Evolutionary conservation across 2,888 invertebrate genomes (phyloP).

Genomic region (Pelosia muscerda): DNA sequence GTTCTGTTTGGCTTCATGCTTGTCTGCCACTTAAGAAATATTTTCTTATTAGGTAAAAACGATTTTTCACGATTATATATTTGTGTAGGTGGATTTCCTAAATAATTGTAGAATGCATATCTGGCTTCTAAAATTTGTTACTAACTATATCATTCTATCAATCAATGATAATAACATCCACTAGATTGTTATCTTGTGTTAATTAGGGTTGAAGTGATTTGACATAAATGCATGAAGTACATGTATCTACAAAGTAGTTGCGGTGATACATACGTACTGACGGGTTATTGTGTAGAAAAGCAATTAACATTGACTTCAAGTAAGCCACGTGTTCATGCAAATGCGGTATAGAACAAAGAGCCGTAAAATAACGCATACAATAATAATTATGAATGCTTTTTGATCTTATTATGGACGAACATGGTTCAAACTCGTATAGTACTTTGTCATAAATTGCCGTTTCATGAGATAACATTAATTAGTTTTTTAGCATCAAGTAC

Average conservation of each 20-base stretch:
- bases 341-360: slow-evolving; percentile 67
- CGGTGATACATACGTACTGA: slow-evolving; percentile 22
- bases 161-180: background rate
- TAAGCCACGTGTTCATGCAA: slow-evolving; percentile 64
- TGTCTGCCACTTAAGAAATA: too few relatives aligned
- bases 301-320: slow-evolving; percentile 57
- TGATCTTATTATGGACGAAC: slow-evolving; percentile 64
- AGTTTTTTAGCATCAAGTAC: slow-evolving; percentile 24
- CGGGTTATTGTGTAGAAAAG: slow-evolving; percentile 56
- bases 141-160: background rate
- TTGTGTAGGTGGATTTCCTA: background rate
- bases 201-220: background rate
- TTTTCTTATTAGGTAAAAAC: background rate
- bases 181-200: background rate
- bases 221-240: background rate
- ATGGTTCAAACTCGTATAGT: slow-evolving; percentile 53
- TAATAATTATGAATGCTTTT: slow-evolving; percentile 57
- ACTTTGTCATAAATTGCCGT: slow-evolving; percentile 35
- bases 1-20: too few relatives aligned
- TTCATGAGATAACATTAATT: slow-evolving; percentile 47
- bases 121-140: background rate
- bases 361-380: slow-evolving; percentile 65
- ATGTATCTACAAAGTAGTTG: slow-evolving; percentile 19
- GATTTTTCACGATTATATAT: background rate
- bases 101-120: background rate